Evolutionary conservation across 2,797 vertebrate genomes (phyloP).

Genomic region (Martes flavigula): DNA sequence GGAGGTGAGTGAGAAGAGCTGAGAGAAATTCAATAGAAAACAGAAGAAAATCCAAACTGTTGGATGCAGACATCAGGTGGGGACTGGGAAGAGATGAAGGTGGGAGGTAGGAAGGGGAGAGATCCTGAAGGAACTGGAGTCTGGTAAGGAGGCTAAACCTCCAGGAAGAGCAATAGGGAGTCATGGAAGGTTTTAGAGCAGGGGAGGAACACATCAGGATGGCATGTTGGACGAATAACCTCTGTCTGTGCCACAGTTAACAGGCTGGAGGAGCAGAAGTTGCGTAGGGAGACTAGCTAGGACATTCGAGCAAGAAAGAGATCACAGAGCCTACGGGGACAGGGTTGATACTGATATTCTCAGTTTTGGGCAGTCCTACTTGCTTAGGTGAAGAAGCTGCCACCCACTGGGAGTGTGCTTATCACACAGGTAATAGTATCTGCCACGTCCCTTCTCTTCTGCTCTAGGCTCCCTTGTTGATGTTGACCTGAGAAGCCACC

Average conservation of each 20-base stretch:
- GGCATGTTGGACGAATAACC: not conserved
- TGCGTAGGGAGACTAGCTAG: not conserved
- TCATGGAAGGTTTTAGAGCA: not conserved
- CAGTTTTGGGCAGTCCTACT: not conserved
- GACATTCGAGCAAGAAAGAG: not conserved
- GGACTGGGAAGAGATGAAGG: not conserved
- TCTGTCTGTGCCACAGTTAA: not conserved
- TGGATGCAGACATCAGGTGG: not conserved
- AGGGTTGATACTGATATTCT: not conserved
- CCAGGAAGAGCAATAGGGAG: not conserved
- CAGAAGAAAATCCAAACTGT: not conserved
- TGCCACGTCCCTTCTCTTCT: not conserved
- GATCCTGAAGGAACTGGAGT: not conserved
- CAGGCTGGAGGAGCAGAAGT: not conserved
- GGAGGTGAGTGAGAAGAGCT: not conserved
- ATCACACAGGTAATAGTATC: not conserved
- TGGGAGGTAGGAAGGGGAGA: not conserved
- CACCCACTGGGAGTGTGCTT: not conserved
- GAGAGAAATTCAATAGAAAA: not conserved
- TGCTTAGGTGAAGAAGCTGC: not conserved
- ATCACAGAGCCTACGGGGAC: not conserved
- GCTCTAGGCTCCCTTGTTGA: not conserved
- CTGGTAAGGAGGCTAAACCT: not conserved
- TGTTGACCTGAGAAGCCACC: not conserved
- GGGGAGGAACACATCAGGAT: not conserved